Evolutionary conservation across 2,113 vertebrate species (phyloP).

Genomic region (Menidia beryllina): DNA sequence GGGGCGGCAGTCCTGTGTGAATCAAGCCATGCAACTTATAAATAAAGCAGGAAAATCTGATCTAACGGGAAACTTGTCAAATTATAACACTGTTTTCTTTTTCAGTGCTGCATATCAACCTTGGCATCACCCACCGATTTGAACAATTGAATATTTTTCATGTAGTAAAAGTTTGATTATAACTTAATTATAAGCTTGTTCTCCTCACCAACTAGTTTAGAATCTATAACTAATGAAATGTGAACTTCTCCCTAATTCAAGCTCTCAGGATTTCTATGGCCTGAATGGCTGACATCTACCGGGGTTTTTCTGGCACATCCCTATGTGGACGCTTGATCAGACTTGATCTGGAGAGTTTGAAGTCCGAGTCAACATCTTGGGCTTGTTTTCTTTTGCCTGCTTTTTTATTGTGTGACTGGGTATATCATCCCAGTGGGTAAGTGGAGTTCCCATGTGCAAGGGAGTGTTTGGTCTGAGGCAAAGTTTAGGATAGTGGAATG

Average conservation of each 20-base stretch:
- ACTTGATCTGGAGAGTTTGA: background rate
- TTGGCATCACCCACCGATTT: background rate
- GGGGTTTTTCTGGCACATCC: conserved; percentile 6
- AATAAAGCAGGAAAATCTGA: conserved; percentile 14
- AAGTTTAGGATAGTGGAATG: background rate
- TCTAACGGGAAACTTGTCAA: background rate
- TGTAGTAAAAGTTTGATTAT: too few relatives aligned
- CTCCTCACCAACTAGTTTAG: too few relatives aligned
- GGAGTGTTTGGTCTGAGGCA: background rate
- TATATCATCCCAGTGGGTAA: background rate
- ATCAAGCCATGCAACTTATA: conserved; percentile 6
- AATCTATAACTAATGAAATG: too few relatives aligned
- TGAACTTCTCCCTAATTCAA: too few relatives aligned
- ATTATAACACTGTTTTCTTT: background rate
- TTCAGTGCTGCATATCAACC: background rate
- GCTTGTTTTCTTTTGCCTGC: background rate
- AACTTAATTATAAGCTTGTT: too few relatives aligned
- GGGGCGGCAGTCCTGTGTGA: conserved; percentile 9
- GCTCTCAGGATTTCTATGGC: too few relatives aligned
- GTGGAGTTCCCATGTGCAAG: background rate
- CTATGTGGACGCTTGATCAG: background rate
- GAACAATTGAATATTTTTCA: too few relatives aligned
- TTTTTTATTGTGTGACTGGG: background rate
- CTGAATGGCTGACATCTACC: background rate
- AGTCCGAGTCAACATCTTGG: background rate